These are phyloP conservation scores for Caiman crocodilus DNA, from an alignment of 2,797 vertebrate genomes.

Conservation along the genomic window DNA sequence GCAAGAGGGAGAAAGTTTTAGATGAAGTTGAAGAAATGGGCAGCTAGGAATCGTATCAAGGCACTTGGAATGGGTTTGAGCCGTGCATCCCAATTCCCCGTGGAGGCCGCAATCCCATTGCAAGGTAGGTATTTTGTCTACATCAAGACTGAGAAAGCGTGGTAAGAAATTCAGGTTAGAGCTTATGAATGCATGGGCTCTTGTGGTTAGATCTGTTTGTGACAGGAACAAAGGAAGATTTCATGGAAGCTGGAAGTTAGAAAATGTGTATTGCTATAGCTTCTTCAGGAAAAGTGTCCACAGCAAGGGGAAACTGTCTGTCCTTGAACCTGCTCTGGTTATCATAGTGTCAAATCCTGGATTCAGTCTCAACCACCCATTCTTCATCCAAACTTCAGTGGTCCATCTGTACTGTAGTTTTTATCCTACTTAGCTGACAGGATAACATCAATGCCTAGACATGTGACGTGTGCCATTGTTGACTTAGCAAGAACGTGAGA, in stretches of 20 bases:
- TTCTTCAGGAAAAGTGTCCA: background rate
- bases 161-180: background rate
- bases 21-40: background rate
- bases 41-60: background rate
- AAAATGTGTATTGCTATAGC: background rate
- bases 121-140: accelerated
- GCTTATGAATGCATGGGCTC: background rate
- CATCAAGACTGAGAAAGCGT: background rate
- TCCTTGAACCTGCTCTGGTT: background rate
- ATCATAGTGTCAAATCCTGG: background rate
- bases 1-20: background rate
- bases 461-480: background rate
- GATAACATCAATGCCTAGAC: background rate
- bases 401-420: background rate
- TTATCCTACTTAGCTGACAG: background rate
- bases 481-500: background rate
- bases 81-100: background rate
- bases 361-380: background rate
- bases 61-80: background rate
- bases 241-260: background rate
- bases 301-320: background rate
- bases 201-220: background rate
- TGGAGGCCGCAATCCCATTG: background rate
- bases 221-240: background rate
- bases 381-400: background rate